Base-by-base conservation (phyloP, 2,797 vertebrate species). In the Phalloptychus januarius region DNA sequence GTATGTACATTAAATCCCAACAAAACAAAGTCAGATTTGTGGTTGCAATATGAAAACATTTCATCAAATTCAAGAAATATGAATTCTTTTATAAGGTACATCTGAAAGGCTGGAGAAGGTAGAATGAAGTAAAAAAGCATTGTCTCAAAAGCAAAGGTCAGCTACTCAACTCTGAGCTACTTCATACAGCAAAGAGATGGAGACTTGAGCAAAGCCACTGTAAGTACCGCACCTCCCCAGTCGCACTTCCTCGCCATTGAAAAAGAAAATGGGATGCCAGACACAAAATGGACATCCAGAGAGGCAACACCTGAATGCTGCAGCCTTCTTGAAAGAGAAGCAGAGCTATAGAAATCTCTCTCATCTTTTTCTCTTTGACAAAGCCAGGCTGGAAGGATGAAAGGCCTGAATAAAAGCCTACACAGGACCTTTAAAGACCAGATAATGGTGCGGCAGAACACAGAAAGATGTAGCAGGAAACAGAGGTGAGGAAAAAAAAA, bases 111-210 rank as follows among this genome's bases (percentile, higher is more conserved):
- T 61, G 72, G 36, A 85, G 58, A 25, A 75, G 48, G 12, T 8
- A 71, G 77, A 65, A 75, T 58, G 4, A 70, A 46, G 63, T 83
- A 73, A 83, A 78, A 91, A 88, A 87, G 87, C 86, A 77, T 38
- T 7, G 7, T 89, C 82, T 86, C 83, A 86, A 88, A 87, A 87
- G 91, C 85, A 92, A 89, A 90, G 85, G 85, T 85, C 87, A 92
- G 82, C 77, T 81, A 85, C 84, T 91, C 86, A 81, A 63, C 75
- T 75, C 46, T 81, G 71, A 89, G 81, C 70, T 82, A 83, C 80
- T 87, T 85, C 82, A 85, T 71, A 81, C 77, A 78, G 83, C 79
- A 79, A 83, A 83, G 75, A 67, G 67, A 79, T 33, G 72, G 65
- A 79, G 75, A 79, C 67, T 79, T 69, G 75, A 87, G 79, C 84